Evolutionary conservation across 2,113 vertebrate species (phyloP), one percentile per base, ranked within the genome.

Genomic region (Perognathus longimembris): DNA sequence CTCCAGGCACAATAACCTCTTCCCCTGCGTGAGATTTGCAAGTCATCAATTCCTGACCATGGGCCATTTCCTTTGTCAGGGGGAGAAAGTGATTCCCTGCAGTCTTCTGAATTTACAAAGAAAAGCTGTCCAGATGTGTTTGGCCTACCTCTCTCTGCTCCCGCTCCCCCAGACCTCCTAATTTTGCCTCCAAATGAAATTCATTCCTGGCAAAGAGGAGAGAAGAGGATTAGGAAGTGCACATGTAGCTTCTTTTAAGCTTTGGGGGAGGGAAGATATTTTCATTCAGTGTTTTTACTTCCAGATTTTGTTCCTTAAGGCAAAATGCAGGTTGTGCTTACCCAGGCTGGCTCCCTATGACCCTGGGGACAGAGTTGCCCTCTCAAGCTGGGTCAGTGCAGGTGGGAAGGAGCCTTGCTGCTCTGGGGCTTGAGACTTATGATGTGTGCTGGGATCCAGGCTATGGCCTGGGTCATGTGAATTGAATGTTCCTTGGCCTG

Each of bases 221-320:
- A 95, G 94, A 84, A 96, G 95, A 97, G 95, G 97, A 95, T 98
- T 97, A 97, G 95, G 97, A 96, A 98, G 97, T 97, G 95, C 93
- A 96, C 97, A 97, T 71, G 92, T 81, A 95, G 93, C 96, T 98
- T 97, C 96, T 98, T 96, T 97, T 96, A 97, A 97, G 97, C 98
- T 98, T 79, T 97, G 94, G 98, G 98, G 97, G 98, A 98, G 97
- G 97, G 97, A 95, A 98, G 98, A 97, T 98, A 97, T 89, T 97
- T 98, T 97, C 93, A 97, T 96, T 97, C 96, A 98, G 96, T 96
- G 95, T 96, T 97, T 97, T 97, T 97, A 88, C 94, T 94, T 95
- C 94, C 97, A 96, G 97, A 98, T 96, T 28, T 76, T 98, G 95
- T 95, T 98, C 94, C 96, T 97, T 96, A 96, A 97, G 97, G 94